Evolutionary conservation across 2,113 vertebrate genomes (phyloP), one percentile per base, ranked within the genome.

Genomic region (Dolichotis patagonum): DNA sequence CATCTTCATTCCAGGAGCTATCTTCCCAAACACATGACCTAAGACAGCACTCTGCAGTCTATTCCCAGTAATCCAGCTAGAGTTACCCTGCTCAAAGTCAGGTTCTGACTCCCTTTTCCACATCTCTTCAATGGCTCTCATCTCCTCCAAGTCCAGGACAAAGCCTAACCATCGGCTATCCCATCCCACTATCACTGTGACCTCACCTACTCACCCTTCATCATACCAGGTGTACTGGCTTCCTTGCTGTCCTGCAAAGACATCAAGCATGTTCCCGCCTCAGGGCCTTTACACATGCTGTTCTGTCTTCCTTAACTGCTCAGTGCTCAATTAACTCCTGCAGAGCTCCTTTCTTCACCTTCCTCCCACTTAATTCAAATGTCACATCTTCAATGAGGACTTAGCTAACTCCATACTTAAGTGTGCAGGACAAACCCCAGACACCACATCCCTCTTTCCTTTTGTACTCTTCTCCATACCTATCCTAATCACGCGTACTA

Each of bases 81-180:
- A 71, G 54, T 80, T 52, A 46, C 0, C 32, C 26, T 54, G 22
- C 56, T 56, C 46, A 24, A 73, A 56, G 3, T 13, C 8, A 20
- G 65, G 32, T 8, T 32, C 78, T 24, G 22, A 41, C 16, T 30
- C 26, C 49, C 56, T 28, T 71, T 35, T 19, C 77, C 7, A 38
- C 35, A 67, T 54, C 56, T 67, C 60, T 77, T 46, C 52, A 28
- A 14, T 35, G 32, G 65, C 2, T 58, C n/a, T 60, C 49, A 73
- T 19, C 58, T 88, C 75, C 69, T 69, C 26, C n/a, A 81, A 60
- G 17, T 35, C 38, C 90, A 96, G 13, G 54, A 35, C 32, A 85
- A 65, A 84, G n/a, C 58, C 41, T 81, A 52, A 77, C 32, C 65
- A 35, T 35, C 4, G 2, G 20, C n/a, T 75, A 3, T 13, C n/a